phyloP scores from a whole-genome alignment of 2,797 vertebrate genomes.

The Neoniphon sammara region DNA sequence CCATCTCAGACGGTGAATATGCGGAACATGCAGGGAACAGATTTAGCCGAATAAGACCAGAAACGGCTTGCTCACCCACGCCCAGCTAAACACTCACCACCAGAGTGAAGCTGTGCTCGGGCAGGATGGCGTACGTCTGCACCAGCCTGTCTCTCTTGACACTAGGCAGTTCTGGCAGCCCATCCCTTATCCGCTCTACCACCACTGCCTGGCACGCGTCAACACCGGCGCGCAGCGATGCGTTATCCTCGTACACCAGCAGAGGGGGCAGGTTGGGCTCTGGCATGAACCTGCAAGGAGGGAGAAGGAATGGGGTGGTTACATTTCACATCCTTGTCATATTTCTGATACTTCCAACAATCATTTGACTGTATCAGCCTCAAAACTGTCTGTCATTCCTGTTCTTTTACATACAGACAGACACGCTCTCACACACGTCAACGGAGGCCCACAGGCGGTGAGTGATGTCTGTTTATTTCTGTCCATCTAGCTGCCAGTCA shows the following conservation, averaged over 20 bases:
- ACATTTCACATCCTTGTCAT: conserved; percentile 17
- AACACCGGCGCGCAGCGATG: conserved; percentile 81
- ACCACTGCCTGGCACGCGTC: conserved; percentile 87
- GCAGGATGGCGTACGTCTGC: conserved; percentile 87
- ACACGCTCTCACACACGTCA: conserved; percentile 4
- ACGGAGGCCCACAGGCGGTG: not conserved
- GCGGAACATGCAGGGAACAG: conserved; percentile 12
- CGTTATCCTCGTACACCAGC: conserved; percentile 86
- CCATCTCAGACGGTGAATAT: not conserved
- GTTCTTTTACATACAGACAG: not conserved
- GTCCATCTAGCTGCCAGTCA: conserved; percentile 40
- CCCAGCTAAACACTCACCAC: conserved; percentile 83
- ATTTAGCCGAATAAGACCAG: not conserved
- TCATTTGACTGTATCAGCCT: conserved; percentile 49
- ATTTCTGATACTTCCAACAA: conserved; percentile 42
- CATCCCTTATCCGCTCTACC: conserved; percentile 85
- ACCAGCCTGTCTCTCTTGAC: conserved; percentile 88
- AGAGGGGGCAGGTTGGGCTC: conserved; percentile 98
- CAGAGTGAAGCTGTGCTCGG: conserved; percentile 91
- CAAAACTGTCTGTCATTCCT: conserved; percentile 28
- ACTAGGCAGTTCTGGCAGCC: conserved; percentile 91
- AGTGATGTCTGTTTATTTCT: conserved; percentile 33
- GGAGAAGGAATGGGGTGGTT: not conserved
- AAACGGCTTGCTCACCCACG: not conserved
- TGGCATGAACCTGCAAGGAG: conserved; percentile 91